phyloP scores from a whole-genome alignment of 2,113 vertebrate genomes.

The Tenrec ecaudatus region DNA sequence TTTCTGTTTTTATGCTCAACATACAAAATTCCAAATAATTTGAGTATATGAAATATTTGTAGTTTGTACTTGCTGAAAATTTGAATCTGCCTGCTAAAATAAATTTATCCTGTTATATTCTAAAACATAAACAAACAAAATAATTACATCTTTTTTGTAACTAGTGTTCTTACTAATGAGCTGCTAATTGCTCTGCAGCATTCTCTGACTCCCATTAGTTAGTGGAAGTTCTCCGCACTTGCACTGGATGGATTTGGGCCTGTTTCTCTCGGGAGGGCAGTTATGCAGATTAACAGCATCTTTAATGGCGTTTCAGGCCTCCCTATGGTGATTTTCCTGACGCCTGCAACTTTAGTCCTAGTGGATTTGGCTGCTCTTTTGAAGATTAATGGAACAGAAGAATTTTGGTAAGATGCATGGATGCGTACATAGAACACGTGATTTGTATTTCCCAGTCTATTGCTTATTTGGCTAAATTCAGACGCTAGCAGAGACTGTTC shows the following conservation, averaged over 20 bases:
- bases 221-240: slow-evolving; percentile 46
- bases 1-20: slow-evolving; percentile 59
- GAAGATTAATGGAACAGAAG: slow-evolving; percentile 59
- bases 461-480: slow-evolving; percentile 67
- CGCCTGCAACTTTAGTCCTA: slow-evolving; percentile 58
- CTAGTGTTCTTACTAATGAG: slow-evolving; percentile 69
- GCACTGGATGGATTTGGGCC: neutral
- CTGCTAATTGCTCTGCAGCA: slow-evolving; percentile 58
- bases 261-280: slow-evolving; percentile 34
- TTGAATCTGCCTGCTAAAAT: slow-evolving; percentile 59
- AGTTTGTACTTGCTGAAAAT: slow-evolving; percentile 18
- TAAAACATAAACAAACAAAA: slow-evolving; percentile 65
- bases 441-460: neutral
- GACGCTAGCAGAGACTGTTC: neutral
- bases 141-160: slow-evolving; percentile 64
- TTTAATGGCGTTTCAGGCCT: slow-evolving; percentile 46
- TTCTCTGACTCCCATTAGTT: slow-evolving; percentile 58
- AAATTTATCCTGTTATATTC: slow-evolving; percentile 43
- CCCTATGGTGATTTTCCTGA: slow-evolving; percentile 55
- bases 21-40: slow-evolving; percentile 62
- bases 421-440: slow-evolving; percentile 29
- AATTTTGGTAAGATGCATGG: slow-evolving; percentile 60
- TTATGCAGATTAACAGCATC: slow-evolving; percentile 65
- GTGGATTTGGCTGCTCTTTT: slow-evolving; percentile 66
- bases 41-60: slow-evolving; percentile 57